phyloP scores from a whole-genome alignment of 37 sponge, comb jelly and placozoan species.

The Axinella damicornis region DNA sequence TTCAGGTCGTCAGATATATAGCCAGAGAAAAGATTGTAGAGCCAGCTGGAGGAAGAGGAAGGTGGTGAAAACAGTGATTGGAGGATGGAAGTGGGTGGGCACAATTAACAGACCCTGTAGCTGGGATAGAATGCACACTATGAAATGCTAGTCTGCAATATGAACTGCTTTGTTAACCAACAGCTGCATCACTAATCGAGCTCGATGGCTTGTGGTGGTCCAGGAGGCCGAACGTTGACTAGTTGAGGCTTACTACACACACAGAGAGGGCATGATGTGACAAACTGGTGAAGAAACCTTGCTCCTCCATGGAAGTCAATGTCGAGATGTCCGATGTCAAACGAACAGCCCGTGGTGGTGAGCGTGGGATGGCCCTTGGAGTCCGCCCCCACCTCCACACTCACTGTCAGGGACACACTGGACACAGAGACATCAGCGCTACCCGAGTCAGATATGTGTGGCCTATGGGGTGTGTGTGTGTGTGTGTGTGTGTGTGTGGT shows the following conservation, averaged over 20 bases:
- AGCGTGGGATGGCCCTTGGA: constrained; percentile 79
- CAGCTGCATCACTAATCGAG: too few relatives aligned
- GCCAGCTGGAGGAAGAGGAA: constrained; percentile 65
- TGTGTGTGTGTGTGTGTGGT: too few relatives aligned
- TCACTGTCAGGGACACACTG: constrained; percentile 55
- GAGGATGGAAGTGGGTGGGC: too few relatives aligned
- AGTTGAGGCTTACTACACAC: too few relatives aligned
- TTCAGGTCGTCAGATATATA: constrained; percentile 77
- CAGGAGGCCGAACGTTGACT: too few relatives aligned
- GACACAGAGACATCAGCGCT: constrained; percentile 63
- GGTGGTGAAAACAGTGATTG: too few relatives aligned
- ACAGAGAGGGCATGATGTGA: too few relatives aligned
- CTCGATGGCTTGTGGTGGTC: too few relatives aligned
- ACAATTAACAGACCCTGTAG: too few relatives aligned
- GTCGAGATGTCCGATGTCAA: constrained; percentile 78
- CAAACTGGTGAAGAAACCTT: constrained; percentile 34
- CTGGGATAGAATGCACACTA: too few relatives aligned
- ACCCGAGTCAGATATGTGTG: constrained; percentile 78
- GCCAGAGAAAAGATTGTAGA: constrained; percentile 86
- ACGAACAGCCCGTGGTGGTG: constrained; percentile 59
- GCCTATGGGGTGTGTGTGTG: constrained; percentile 47
- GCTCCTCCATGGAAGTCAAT: constrained; percentile 91
- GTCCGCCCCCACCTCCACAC: constrained; percentile 59
- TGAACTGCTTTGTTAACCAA: too few relatives aligned
- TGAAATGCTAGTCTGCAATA: too few relatives aligned